A percentile compares a stretch with the other conserved stretches of the same genome.
These are phyloP conservation scores for Ceratothoa steindachneri DNA, from an alignment of 2,888 invertebrate genomes.

Conservation along the genomic window DNA sequence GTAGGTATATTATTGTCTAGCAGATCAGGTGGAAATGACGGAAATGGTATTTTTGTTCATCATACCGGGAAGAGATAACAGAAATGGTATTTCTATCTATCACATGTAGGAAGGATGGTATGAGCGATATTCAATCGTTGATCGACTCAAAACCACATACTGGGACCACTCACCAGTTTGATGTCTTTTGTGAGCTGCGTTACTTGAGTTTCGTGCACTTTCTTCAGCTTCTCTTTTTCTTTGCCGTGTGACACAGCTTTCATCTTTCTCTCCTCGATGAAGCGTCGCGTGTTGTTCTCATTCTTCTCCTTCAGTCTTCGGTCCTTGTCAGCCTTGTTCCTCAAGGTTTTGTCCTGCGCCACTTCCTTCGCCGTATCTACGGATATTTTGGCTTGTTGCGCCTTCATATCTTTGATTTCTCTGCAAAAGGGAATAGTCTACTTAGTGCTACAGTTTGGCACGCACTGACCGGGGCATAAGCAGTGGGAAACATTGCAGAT, in stretches of 20 bases:
- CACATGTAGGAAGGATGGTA: no score
- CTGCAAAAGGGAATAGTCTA: slow-evolving; percentile 55
- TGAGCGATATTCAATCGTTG: no score
- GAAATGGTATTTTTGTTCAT: no score
- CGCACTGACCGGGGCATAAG: no score
- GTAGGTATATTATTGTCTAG: no score
- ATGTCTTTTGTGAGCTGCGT: slow-evolving; percentile 83
- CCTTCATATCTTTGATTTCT: slow-evolving; percentile 92
- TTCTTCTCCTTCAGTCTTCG: slow-evolving; percentile 88
- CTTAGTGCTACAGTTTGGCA: neutral
- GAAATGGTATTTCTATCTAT: no score
- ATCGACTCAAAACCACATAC: no score
- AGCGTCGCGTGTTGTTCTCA: slow-evolving; percentile 95
- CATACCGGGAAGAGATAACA: no score
- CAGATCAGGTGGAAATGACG: no score
- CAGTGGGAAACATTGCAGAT: no score
- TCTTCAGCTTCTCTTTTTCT: slow-evolving; percentile 85
- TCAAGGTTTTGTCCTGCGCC: slow-evolving; percentile 86
- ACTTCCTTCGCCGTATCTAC: slow-evolving; percentile 96
- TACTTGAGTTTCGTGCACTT: slow-evolving; percentile 85
- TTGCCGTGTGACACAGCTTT: slow-evolving; percentile 83
- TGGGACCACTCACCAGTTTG: slow-evolving; percentile 74
- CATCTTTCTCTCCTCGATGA: slow-evolving; percentile 88
- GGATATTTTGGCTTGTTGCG: slow-evolving; percentile 88
- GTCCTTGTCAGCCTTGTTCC: slow-evolving; percentile 96